Conservation (phyloP, 2,113 vertebrate species). For the Marmota flaviventris region DNA sequence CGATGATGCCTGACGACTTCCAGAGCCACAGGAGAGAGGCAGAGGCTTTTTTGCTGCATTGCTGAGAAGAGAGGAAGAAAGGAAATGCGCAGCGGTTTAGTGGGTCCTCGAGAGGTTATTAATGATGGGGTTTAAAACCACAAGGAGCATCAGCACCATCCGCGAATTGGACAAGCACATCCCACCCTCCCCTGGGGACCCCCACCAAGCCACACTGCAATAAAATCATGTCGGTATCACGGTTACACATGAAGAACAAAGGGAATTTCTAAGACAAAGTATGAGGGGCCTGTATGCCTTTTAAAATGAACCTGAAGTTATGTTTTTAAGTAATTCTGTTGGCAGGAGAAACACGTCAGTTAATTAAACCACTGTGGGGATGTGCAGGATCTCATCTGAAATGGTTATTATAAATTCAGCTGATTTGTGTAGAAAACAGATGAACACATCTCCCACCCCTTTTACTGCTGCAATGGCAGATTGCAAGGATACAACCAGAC, state of each 20-base stretch:
- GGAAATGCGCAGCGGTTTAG: neutral
- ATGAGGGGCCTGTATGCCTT: neutral
- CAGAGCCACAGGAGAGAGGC: slow-evolving; percentile 94
- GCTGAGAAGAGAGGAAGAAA: slow-evolving; percentile 86
- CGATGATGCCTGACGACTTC: slow-evolving; percentile 96
- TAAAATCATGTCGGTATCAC: neutral
- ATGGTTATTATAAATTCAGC: neutral
- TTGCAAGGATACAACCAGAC: too few species aligned
- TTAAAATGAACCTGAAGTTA: slow-evolving; percentile 4
- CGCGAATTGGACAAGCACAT: neutral
- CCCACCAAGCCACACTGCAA: neutral
- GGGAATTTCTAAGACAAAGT: neutral
- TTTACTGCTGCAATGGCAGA: too few species aligned
- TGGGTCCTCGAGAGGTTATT: neutral
- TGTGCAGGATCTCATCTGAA: neutral
- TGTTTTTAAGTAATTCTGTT: neutral
- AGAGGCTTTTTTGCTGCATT: slow-evolving; percentile 95
- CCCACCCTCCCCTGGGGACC: too few species aligned
- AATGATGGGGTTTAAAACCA: neutral
- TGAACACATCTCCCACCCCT: fast-evolving
- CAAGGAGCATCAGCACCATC: neutral
- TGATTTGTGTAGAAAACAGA: neutral
- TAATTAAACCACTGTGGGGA: neutral
- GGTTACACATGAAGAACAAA: neutral
- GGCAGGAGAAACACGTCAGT: neutral